These are phyloP conservation scores for Sylvilagus floridanus DNA, from an alignment of 2,797 vertebrate species.

Conservation along the genomic window DNA sequence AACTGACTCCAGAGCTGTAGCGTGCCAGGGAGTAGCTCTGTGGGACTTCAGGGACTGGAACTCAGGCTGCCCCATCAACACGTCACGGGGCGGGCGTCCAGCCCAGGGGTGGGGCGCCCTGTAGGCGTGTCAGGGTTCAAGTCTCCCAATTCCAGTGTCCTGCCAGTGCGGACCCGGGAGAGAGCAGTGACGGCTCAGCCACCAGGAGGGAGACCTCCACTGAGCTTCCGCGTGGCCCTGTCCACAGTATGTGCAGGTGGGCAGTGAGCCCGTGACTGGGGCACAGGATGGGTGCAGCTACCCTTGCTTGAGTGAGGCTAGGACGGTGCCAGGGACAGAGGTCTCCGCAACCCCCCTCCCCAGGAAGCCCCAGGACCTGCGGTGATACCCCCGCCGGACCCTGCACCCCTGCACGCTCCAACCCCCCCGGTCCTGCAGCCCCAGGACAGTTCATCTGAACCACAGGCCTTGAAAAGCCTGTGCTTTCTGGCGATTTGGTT, in stretches of 20 bases:
- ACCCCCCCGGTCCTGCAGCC: fast-evolving
- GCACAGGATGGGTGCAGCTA: fast-evolving
- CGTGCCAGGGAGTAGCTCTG: fast-evolving
- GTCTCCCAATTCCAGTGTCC: too few relatives aligned
- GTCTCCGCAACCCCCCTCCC: not conserved
- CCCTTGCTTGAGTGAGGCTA: fast-evolving
- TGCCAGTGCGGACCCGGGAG: too few relatives aligned
- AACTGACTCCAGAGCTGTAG: fast-evolving
- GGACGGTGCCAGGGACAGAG: fast-evolving
- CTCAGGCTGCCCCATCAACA: fast-evolving
- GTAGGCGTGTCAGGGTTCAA: too few relatives aligned
- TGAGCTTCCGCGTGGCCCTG: too few relatives aligned
- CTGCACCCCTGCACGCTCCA: fast-evolving
- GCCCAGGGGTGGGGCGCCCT: too few relatives aligned
- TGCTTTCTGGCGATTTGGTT: constrained; percentile 41
- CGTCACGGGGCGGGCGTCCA: fast-evolving
- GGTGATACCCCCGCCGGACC: too few relatives aligned
- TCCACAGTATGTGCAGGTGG: too few relatives aligned
- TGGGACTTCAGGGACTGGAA: too few relatives aligned
- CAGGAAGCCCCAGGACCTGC: fast-evolving
- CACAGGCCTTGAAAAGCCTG: not conserved
- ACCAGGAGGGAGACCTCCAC: too few relatives aligned
- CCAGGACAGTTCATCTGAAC: fast-evolving
- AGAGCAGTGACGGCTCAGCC: too few relatives aligned
- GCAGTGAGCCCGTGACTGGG: not conserved